phyloP scores from a whole-genome alignment of 2,797 vertebrate genomes.

The Enteromius mattozi region DNA sequence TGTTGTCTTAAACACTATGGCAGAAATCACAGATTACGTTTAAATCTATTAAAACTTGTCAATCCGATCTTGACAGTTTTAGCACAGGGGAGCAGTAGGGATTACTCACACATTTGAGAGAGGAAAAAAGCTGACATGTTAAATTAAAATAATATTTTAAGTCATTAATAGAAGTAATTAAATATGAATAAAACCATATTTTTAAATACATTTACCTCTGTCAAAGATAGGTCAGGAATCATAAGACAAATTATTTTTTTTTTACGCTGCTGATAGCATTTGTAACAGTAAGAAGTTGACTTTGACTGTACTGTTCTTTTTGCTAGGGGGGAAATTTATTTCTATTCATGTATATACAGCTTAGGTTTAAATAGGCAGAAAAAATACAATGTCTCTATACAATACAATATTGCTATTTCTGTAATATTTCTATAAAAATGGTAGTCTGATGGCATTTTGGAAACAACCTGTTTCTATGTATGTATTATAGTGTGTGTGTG shows the following conservation, averaged over 20 bases:
- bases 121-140: background rate
- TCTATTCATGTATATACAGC: background rate
- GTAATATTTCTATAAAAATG: background rate
- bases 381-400: background rate
- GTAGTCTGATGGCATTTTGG: background rate
- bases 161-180: background rate
- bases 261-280: background rate
- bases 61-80: background rate
- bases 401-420: background rate
- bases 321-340: background rate
- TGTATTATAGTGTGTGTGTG: too few species aligned
- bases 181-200: background rate
- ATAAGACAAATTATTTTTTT: background rate
- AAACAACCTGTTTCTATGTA: background rate
- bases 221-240: background rate
- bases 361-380: background rate
- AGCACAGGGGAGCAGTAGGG: background rate
- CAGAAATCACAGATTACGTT: background rate
- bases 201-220: background rate
- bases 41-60: background rate
- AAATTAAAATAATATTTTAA: background rate
- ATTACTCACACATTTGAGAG: background rate
- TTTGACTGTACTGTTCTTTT: background rate
- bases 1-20: background rate
- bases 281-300: background rate